A percentile compares a stretch with the other conserved stretches of the same genome.
phyloP scores from a whole-genome alignment of 2,113 vertebrate genomes.

The Archocentrus centrarchus region DNA sequence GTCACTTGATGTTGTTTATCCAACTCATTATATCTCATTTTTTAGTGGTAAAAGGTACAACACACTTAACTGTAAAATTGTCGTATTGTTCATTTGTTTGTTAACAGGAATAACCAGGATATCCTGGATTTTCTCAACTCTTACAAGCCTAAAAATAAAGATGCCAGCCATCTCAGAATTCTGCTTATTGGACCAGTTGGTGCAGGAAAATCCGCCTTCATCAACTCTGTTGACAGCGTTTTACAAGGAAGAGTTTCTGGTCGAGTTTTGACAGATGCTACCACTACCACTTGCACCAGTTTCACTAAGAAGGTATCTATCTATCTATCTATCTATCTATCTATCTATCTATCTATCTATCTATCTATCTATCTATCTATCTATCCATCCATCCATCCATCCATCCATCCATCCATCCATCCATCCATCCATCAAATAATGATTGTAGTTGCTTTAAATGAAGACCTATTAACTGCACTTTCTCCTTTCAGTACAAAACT shows the following conservation, averaged over 20 bases:
- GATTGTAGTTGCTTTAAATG: not conserved
- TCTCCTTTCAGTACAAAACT: conserved; percentile 32
- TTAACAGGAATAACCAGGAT: not conserved
- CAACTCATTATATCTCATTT: too few species aligned
- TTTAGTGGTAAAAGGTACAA: too few species aligned
- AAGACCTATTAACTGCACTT: not conserved
- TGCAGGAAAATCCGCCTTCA: conserved; percentile 62
- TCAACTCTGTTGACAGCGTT: conserved; percentile 54
- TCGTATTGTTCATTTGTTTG: not conserved
- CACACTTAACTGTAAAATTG: too few species aligned
- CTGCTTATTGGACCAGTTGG: conserved; percentile 42
- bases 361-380: too few species aligned
- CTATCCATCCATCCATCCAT: too few species aligned
- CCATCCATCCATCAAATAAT: not conserved
- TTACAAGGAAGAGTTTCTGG: not conserved
- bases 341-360: not conserved
- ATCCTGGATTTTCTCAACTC: not conserved
- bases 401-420: not conserved
- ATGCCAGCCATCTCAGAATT: conserved; percentile 23
- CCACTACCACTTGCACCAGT: fast-evolving
- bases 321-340: not conserved
- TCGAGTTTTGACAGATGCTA: not conserved
- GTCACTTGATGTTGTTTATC: too few species aligned
- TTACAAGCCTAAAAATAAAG: not conserved
- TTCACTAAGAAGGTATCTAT: conserved; percentile 32